Conservation (phyloP, 2,888 invertebrate species). For the Cylloceria caligata region DNA sequence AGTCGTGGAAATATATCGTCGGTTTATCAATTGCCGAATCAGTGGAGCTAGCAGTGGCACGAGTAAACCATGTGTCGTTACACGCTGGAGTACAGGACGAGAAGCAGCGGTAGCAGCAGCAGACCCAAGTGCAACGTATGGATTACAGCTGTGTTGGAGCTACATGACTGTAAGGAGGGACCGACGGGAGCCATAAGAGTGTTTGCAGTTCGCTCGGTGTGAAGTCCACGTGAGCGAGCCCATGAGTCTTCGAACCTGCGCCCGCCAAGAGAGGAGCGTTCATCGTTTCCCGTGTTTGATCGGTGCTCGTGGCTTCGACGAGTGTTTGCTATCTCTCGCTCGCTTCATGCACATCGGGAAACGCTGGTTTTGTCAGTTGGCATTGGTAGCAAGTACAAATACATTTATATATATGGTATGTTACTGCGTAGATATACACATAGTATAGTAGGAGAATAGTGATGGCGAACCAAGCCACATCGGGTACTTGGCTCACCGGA, state of each 20-base stretch:
- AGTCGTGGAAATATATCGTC: not conserved
- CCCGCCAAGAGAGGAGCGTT: conserved; percentile 6
- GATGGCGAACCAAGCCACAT: conserved; percentile 18
- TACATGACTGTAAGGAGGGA: conserved; percentile 18
- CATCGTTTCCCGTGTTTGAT: conserved; percentile 68
- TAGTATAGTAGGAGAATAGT: conserved; percentile 23
- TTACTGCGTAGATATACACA: not conserved
- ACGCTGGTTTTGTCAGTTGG: conserved; percentile 60
- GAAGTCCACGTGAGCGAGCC: conserved; percentile 54
- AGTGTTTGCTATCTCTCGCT: conserved; percentile 73
- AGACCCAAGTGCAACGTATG: conserved; percentile 1
- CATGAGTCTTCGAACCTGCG: not conserved
- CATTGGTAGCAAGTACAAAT: conserved; percentile 25
- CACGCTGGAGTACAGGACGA: conserved; percentile 4
- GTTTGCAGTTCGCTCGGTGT: conserved; percentile 74
- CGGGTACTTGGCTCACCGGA: not conserved
- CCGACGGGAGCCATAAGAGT: conserved; percentile 64
- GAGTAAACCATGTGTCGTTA: conserved; percentile 17
- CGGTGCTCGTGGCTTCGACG: conserved; percentile 60
- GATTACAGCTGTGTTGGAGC: conserved; percentile 34
- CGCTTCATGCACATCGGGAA: conserved; percentile 38
- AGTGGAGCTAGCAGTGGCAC: not conserved
- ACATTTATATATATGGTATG: conserved; percentile 6
- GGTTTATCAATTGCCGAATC: not conserved
- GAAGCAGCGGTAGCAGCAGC: not conserved